Evolutionary conservation across 1,140 invertebrate genomes (phyloP).

Genomic region (Vanessa atalanta): DNA sequence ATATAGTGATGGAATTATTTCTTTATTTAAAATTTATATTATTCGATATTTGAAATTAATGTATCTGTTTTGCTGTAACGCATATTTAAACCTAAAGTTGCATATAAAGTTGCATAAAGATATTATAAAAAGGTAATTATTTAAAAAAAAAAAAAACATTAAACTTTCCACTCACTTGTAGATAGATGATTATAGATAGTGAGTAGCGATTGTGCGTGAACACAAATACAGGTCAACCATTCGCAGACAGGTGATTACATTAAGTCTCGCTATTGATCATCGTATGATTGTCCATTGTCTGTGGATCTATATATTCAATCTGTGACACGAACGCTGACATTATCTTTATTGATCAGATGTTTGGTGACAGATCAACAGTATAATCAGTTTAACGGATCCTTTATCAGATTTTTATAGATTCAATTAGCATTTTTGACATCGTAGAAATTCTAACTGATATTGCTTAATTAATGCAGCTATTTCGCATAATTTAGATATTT

Average conservation of each 20-base stretch:
- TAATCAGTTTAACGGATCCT: neutral
- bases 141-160: neutral
- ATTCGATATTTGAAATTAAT: too few relatives aligned
- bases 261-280: slow-evolving; percentile 38
- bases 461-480: too few relatives aligned
- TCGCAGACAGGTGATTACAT: slow-evolving; percentile 52
- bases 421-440: too few relatives aligned
- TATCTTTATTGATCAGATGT: slow-evolving; percentile 48
- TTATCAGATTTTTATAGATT: neutral
- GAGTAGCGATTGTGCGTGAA: slow-evolving; percentile 34
- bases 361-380: slow-evolving; percentile 36
- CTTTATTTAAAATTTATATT: too few relatives aligned
- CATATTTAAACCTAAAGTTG: too few relatives aligned
- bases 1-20: neutral
- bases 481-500: too few relatives aligned
- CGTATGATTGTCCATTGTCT: slow-evolving; percentile 36
- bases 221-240: slow-evolving; percentile 56
- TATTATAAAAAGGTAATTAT: neutral
- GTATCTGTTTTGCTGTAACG: too few relatives aligned
- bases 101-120: too few relatives aligned
- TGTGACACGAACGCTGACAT: slow-evolving; percentile 36
- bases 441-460: too few relatives aligned
- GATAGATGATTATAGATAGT: slow-evolving; percentile 9
- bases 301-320: slow-evolving; percentile 20
- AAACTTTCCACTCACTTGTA: slow-evolving; percentile 16